Percentiles rank a stretch among this genome's conserved stretches.
Evolutionary conservation across 2,797 vertebrate genomes (phyloP).

Genomic region (Oophaga sylvatica): DNA sequence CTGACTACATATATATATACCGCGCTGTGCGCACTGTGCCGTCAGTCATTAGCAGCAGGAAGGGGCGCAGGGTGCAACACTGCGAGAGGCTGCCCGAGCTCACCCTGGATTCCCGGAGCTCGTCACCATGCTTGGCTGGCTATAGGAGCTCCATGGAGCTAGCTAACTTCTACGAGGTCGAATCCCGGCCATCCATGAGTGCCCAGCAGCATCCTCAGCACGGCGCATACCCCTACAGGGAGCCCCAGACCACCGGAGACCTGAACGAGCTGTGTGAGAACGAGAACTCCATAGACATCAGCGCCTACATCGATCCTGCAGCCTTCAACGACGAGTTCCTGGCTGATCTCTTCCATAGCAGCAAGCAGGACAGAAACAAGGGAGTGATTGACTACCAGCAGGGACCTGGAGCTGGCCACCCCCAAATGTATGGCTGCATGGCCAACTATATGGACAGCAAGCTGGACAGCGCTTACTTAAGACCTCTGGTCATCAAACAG

Average conservation of each 20-base stretch:
- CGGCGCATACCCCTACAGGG: conserved; percentile 83
- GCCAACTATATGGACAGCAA: conserved; percentile 85
- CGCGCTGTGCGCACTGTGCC: not conserved
- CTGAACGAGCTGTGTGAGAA: conserved; percentile 91
- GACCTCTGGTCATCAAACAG: conserved; percentile 92
- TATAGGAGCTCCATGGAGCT: conserved; percentile 94
- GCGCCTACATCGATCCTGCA: conserved; percentile 94
- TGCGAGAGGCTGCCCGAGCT: conserved; percentile 29
- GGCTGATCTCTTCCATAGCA: conserved; percentile 95
- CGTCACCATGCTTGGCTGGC: conserved; percentile 86
- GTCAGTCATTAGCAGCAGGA: not conserved
- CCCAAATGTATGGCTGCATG: conserved; percentile 77
- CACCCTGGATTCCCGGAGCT: conserved; percentile 88
- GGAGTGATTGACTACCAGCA: conserved; percentile 83
- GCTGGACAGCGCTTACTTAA: conserved; percentile 77
- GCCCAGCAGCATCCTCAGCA: conserved; percentile 71
- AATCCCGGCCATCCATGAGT: conserved; percentile 87
- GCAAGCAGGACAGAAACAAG: conserved; percentile 83
- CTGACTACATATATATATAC: not conserved
- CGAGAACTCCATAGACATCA: conserved; percentile 98
- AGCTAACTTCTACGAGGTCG: conserved; percentile 94
- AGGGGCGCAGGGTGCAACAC: not conserved
- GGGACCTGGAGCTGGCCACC: conserved; percentile 60
- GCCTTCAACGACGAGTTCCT: conserved; percentile 98
- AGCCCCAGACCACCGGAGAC: conserved; percentile 77